Evolutionary conservation across 2,888 invertebrate genomes (phyloP), one percentile per base, ranked within the genome.

Genomic region (Cerastis rubricosa): DNA sequence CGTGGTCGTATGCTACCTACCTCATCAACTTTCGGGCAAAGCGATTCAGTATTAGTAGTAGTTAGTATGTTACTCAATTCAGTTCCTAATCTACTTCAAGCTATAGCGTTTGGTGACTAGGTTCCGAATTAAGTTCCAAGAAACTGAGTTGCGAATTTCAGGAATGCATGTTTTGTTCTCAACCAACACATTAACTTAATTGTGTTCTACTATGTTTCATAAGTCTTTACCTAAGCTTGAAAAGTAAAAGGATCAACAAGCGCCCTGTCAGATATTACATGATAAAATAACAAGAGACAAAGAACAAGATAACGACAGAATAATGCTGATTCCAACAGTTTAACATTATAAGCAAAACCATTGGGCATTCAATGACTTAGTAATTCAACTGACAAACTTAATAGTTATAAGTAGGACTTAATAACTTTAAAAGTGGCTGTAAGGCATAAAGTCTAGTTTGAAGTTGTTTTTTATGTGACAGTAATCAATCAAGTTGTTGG

Each of bases 361-460:
- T 72, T 83, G 49, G 64, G 51, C 71, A 70, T 80, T 83, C 65
- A 80, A 80, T 80, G 78, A 76, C 78, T 22, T 11, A 57, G 76
- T 85, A 72, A 85, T 85, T 85, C 76, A 68, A 74, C 68, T 76
- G 74, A 78, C 76, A 80, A 80, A 74, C 69, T 73, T 49, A 80
- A 74, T 68, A 64, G 64, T 74, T 51, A 43, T 35, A 43, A 61
- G 40, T 35, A 43, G 71, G 45, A 29, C 63, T 71, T 81, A 65
- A 35, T 76, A 68, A 49, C 45, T 17, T 49, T 75, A 7, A 68
- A 47, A 71, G 63, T 35, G 40, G 68, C 43, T 57, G 49, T 71
- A 47, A 74, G 64, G 45, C 29, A 67, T 40, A 61, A 75, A 79
- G 12, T 25, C 63, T 71, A 77, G 22, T 12, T 43, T 35, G 0